phyloP scores from a whole-genome alignment of 2,797 vertebrate genomes.

The Enteromius trimaculatus region DNA sequence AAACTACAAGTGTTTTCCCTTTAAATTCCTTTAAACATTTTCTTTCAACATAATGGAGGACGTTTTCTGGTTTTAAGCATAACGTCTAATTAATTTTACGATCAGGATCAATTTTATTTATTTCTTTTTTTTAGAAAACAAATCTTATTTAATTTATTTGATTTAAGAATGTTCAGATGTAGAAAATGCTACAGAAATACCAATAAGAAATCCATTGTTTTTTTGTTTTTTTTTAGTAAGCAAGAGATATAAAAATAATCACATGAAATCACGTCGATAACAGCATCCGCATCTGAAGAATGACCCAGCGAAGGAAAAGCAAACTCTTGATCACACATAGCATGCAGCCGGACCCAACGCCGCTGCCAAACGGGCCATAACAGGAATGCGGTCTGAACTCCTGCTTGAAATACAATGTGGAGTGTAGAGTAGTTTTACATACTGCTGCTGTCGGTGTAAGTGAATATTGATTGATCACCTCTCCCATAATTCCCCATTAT shows the following conservation, averaged over 20 bases:
- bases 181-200: neutral
- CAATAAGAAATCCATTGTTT: neutral
- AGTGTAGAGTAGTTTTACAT: slow-evolving; percentile 18
- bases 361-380: slow-evolving; percentile 30
- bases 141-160: no score
- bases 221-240: neutral
- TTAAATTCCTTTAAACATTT: neutral
- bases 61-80: neutral
- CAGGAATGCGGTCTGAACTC: slow-evolving; percentile 19
- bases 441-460: slow-evolving; percentile 14
- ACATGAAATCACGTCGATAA: slow-evolving; percentile 37
- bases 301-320: slow-evolving; percentile 20
- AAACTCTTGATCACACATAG: slow-evolving; percentile 37
- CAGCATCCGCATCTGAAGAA: neutral
- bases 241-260: neutral
- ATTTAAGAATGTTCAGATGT: neutral
- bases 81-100: neutral
- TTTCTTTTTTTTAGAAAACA: no score
- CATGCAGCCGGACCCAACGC: slow-evolving; percentile 22
- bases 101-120: no score
- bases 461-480: slow-evolving; percentile 30
- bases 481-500: slow-evolving; percentile 14
- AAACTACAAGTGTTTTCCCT: no score
- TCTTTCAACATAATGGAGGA: neutral
- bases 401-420: slow-evolving; percentile 35